These are phyloP conservation scores for Delichon dasypus DNA, from an alignment of 2,797 vertebrate genomes.

Conservation along the genomic window DNA sequence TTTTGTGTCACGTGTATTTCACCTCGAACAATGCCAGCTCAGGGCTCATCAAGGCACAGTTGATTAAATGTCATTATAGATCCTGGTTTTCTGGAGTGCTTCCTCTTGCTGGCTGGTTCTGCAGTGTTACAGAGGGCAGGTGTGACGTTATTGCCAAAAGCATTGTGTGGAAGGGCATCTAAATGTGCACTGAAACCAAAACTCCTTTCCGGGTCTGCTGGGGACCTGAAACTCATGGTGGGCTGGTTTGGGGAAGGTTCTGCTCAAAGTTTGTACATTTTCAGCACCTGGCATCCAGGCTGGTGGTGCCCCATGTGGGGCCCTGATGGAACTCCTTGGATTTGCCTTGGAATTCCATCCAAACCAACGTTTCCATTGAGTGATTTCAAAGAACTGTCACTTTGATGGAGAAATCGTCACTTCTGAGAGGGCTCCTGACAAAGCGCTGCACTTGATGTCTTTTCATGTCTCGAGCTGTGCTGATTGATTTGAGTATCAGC, in stretches of 20 bases:
- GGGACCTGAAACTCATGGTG: fast-evolving
- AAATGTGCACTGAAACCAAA: neutral
- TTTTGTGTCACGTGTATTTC: neutral
- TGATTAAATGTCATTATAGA: fast-evolving
- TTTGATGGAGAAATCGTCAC: neutral
- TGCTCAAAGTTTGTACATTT: fast-evolving
- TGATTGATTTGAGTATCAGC: neutral
- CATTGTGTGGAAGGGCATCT: fast-evolving
- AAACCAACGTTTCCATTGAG: neutral
- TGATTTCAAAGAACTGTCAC: neutral
- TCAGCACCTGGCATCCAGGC: neutral
- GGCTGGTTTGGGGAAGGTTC: neutral
- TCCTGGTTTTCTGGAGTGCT: neutral
- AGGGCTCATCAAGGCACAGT: neutral
- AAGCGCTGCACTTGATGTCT: neutral
- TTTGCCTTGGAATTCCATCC: neutral
- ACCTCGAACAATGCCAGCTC: neutral
- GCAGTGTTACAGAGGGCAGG: neutral
- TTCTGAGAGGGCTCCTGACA: neutral
- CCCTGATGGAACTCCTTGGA: neutral
- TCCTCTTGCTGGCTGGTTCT: neutral
- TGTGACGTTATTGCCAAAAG: neutral
- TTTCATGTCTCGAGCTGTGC: neutral
- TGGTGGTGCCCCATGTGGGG: neutral
- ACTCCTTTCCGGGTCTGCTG: neutral